Base-by-base conservation (phyloP, 2,888 invertebrate genomes). In the Mayetiola destructor region DNA sequence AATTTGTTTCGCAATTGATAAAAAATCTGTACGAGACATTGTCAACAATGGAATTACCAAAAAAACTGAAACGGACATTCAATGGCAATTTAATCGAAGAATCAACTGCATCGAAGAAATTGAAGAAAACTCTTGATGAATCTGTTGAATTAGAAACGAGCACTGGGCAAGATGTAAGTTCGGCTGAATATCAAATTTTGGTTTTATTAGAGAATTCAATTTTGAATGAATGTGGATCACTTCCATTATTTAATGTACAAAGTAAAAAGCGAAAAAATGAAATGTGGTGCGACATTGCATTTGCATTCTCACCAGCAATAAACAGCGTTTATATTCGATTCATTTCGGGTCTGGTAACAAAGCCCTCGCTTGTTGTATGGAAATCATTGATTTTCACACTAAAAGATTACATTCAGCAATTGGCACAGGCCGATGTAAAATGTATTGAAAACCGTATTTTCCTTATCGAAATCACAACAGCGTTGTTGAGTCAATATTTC, bases 291-390 rank as follows among this genome's bases (percentile, higher is more conserved):
- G 59, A 64, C 21, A 61, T 68, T 5, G 52, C 61, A 23, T 62
- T 61, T 53, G 64, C 64, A 6, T 72, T 71, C 70, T 70, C 72
- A 2, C 63, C 65, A 14, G 57, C 64, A 1, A 68, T 66, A 0
- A 71, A 72, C 0, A 59, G 59, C 4, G 64, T 65, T 1, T 71
- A 72, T 55, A 67, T 67, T 0, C 67, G 67, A 35, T 63, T 71
- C 1, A 62, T 72, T 1, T 64, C 66, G 3, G 64, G 66, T 2
- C 59, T 72, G 0, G 66, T 68, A 61, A 66, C 69, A 1, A 71
- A 69, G 56, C 69, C 70, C 2, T 69, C 72, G 1, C 58, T 72
- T 35, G 67, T 67, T 3, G 67, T 72, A 14, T 72, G 72, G 71
- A 68, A 68, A 52, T 65, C 67, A 2, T 59, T 71, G 23, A 59